Evolutionary conservation across 2,888 invertebrate species (phyloP).

Genomic region (Drosophila nr. medialis): DNA sequence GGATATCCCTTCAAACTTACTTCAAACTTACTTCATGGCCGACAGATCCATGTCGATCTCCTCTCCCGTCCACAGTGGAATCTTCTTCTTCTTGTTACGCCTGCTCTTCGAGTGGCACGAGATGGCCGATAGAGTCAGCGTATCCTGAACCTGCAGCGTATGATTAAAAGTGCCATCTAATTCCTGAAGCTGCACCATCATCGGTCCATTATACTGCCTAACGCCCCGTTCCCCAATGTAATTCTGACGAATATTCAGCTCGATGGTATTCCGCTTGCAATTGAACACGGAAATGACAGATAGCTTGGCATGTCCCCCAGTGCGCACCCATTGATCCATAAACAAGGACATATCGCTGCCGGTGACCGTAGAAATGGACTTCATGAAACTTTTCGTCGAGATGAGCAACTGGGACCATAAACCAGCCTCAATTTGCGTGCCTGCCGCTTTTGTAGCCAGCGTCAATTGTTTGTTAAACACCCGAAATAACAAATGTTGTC

Average conservation of each 20-base stretch:
- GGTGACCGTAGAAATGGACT: constrained; percentile 98
- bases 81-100: constrained; percentile 99
- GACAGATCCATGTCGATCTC: constrained; percentile 99
- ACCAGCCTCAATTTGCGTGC: constrained; percentile 93
- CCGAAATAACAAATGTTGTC: constrained; percentile 96
- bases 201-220: constrained; percentile 97
- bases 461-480: constrained; percentile 98
- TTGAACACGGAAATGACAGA: constrained; percentile 97
- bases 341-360: constrained; percentile 99
- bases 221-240: constrained; percentile 92
- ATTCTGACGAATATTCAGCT: constrained; percentile 97
- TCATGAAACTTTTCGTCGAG: constrained; percentile 95
- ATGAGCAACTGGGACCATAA: constrained; percentile 96
- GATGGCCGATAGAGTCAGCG: constrained; percentile 97
- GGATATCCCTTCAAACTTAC: constrained; percentile 84
- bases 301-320: constrained; percentile 97
- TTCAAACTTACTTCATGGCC: constrained; percentile 97
- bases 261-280: constrained; percentile 98
- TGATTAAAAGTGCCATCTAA: constrained; percentile 99
- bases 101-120: constrained; percentile 99
- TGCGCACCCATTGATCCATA: constrained; percentile 98
- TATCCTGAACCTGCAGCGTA: constrained; percentile 97
- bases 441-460: constrained; percentile 94
- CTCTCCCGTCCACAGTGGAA: constrained; percentile 98
- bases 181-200: constrained; percentile 97